phyloP scores from a whole-genome alignment of 2,113 vertebrate genomes.

The Tupaia chinensis region DNA sequence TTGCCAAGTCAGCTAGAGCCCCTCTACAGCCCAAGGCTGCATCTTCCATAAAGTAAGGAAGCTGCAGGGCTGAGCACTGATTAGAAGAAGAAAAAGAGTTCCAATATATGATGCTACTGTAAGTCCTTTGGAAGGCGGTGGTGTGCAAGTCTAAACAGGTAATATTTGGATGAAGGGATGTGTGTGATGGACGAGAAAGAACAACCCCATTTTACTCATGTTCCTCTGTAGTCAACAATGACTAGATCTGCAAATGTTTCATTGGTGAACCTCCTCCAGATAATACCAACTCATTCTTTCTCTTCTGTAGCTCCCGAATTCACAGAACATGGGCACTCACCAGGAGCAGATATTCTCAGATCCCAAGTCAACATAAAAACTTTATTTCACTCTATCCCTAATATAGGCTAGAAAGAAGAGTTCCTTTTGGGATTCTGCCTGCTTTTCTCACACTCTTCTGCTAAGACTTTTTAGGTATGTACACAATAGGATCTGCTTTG shows the following conservation, averaged over 20 bases:
- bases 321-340: not conserved
- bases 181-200: not conserved
- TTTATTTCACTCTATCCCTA: not conserved
- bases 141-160: not conserved
- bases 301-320: not conserved
- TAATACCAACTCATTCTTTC: not conserved
- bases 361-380: not conserved
- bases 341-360: not conserved
- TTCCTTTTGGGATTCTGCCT: not conserved
- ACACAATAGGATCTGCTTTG: not conserved
- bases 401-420: not conserved
- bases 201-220: not conserved
- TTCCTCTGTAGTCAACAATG: not conserved
- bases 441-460: slow-evolving; percentile 7
- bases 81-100: slow-evolving; percentile 29
- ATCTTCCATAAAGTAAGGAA: slow-evolving; percentile 29
- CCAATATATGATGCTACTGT: not conserved
- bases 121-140: slow-evolving; percentile 34
- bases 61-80: not conserved
- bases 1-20: slow-evolving; percentile 68
- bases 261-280: not conserved
- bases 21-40: slow-evolving; percentile 30
- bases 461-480: not conserved
- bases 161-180: not conserved
- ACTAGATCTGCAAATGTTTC: not conserved